Evolutionary conservation across 1,140 invertebrate species (phyloP).

Genomic region (Chironomus tepperi): DNA sequence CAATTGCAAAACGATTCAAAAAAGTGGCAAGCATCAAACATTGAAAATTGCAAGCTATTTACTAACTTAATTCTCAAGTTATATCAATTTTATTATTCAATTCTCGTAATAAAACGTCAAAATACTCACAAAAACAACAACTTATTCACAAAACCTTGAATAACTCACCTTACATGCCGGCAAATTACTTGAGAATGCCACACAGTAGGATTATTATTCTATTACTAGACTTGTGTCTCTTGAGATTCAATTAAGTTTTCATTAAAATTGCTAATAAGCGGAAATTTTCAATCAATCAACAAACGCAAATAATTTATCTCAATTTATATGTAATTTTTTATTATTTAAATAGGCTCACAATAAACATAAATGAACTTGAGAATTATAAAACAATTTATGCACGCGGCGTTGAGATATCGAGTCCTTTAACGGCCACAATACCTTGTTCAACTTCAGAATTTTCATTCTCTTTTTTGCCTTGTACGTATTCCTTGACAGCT

Average conservation of each 20-base stretch:
- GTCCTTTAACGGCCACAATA: not conserved
- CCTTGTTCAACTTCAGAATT: not conserved
- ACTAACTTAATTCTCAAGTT: no score
- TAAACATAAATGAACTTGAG: not conserved
- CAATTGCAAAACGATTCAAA: no score
- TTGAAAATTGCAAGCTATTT: no score
- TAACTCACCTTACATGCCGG: no score
- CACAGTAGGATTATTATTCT: no score
- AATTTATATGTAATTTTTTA: not conserved
- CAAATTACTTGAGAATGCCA: no score
- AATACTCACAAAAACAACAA: no score
- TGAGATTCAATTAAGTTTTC: not conserved
- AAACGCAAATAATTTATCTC: not conserved
- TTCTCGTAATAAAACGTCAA: no score
- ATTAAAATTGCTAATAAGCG: conserved; percentile 1
- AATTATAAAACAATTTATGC: not conserved
- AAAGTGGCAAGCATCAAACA: no score
- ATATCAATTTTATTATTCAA: no score
- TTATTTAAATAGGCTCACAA: not conserved
- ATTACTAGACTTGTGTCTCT: no score
- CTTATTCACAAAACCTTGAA: no score
- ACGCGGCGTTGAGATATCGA: not conserved
- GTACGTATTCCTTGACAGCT: not conserved
- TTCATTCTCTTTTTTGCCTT: not conserved
- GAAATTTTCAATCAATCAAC: conserved; percentile 9